A percentile compares a stretch with the other conserved stretches of the same genome.
phyloP scores from a whole-genome alignment of 2,888 invertebrate species.

The Standfussiana lucernea region DNA sequence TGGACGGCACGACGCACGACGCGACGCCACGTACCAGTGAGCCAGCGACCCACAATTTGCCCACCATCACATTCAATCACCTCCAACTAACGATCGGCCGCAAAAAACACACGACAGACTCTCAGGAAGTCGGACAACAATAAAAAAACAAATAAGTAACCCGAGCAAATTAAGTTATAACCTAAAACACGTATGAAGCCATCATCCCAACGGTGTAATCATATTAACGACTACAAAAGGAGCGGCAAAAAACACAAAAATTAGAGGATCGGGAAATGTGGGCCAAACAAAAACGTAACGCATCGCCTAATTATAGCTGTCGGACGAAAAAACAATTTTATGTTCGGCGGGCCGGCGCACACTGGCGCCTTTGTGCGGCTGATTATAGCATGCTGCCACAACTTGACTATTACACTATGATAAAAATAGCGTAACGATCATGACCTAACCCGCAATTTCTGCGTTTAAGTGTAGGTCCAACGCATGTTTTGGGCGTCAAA shows the following conservation, averaged over 20 bases:
- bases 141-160: constrained; percentile 90
- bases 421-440: constrained; percentile 68
- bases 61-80: constrained; percentile 90
- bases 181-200: constrained; percentile 91
- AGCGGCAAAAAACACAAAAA: constrained; percentile 90
- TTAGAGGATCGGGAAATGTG: constrained; percentile 91
- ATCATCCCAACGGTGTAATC: constrained; percentile 91
- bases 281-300: constrained; percentile 91
- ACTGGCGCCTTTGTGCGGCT: constrained; percentile 79
- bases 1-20: constrained; percentile 49
- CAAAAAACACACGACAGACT: constrained; percentile 88
- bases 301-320: constrained; percentile 90
- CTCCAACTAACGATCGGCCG: constrained; percentile 86
- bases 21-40: constrained; percentile 33
- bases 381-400: constrained; percentile 74
- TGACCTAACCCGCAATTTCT: constrained; percentile 59
- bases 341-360: constrained; percentile 82
- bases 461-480: constrained; percentile 57
- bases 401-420: constrained; percentile 64
- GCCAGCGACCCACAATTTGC: constrained; percentile 80
- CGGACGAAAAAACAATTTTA: constrained; percentile 90
- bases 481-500: constrained; percentile 51
- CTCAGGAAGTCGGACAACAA: constrained; percentile 89
- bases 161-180: constrained; percentile 91
- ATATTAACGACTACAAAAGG: constrained; percentile 91